A percentile compares a stretch with the other conserved stretches of the same genome.
Conservation (phyloP, 2,888 invertebrate species). For the Barypeithes pellucidus region DNA sequence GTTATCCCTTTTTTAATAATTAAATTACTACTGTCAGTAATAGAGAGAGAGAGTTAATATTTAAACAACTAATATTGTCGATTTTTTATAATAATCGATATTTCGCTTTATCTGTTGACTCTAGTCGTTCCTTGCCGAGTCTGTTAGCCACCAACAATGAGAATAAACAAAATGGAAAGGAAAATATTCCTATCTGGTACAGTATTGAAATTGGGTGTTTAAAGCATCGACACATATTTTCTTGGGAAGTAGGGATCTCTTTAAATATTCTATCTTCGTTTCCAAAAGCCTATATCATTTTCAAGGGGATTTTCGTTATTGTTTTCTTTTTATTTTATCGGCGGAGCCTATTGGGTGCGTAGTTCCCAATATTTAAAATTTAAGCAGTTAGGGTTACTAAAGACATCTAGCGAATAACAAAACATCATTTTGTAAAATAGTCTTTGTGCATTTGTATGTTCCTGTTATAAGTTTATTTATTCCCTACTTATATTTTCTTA, state of each 20-base stretch:
- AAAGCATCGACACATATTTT: constrained; percentile 4
- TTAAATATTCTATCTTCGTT: constrained; percentile 15
- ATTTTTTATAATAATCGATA: no score
- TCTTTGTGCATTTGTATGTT: no score
- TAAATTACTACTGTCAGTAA: no score
- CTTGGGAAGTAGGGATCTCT: background rate
- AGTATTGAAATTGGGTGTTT: constrained; percentile 13
- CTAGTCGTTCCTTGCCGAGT: background rate
- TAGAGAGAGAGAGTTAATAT: no score
- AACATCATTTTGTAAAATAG: no score
- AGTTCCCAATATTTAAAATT: background rate
- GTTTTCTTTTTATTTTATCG: constrained; percentile 10
- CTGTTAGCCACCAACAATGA: background rate
- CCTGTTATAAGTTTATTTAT: no score
- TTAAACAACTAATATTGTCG: no score
- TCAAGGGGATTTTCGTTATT: constrained; percentile 2
- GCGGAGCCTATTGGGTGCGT: background rate
- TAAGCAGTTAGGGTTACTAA: background rate
- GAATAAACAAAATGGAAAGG: background rate
- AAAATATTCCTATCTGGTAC: constrained; percentile 3
- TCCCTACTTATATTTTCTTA: no score
- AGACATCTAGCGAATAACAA: no score
- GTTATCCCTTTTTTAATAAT: no score
- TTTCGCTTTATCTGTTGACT: background rate
- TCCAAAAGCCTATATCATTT: constrained; percentile 11